These are phyloP conservation scores for Chouioia cunea DNA, from an alignment of 2,888 invertebrate species.

Conservation along the genomic window DNA sequence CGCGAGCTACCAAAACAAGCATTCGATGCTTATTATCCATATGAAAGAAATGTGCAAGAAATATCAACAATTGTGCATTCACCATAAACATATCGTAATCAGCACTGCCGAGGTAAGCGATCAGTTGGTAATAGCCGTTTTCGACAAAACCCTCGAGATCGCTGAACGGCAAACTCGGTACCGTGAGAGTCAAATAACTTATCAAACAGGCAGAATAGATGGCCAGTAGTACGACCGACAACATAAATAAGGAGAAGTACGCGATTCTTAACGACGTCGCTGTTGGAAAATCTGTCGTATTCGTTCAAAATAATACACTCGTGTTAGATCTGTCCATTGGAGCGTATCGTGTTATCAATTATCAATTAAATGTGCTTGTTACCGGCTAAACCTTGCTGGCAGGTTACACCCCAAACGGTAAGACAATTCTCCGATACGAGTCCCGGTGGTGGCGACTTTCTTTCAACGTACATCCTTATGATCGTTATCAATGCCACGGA, in stretches of 20 bases:
- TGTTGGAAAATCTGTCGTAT: slow-evolving; percentile 11
- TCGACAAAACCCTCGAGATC: slow-evolving; percentile 15
- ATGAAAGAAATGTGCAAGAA: no score
- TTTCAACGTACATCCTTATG: not conserved
- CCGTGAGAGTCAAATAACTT: slow-evolving; percentile 28
- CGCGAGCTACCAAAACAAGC: no score
- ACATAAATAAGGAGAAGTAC: slow-evolving; percentile 4
- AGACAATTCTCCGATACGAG: slow-evolving; percentile 22
- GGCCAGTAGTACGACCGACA: slow-evolving; percentile 9
- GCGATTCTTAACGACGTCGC: slow-evolving; percentile 12
- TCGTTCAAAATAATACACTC: no score
- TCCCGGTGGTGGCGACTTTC: not conserved
- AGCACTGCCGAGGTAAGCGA: not conserved
- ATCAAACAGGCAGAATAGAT: slow-evolving; percentile 28
- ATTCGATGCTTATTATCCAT: no score
- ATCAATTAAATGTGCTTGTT: no score
- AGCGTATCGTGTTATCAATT: no score
- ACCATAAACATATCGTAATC: slow-evolving; percentile 14
- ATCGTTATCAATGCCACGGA: not conserved
- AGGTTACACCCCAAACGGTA: slow-evolving; percentile 45
- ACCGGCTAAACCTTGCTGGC: slow-evolving; percentile 47
- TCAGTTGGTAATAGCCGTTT: slow-evolving; percentile 23
- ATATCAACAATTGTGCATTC: no score
- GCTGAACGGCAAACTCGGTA: slow-evolving; percentile 15
- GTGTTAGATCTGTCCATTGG: not conserved